A percentile compares a stretch with the other conserved stretches of the same genome.
phyloP scores from a whole-genome alignment of 35 echinoderm and acorn worm species.

The Anneissia japonica region DNA sequence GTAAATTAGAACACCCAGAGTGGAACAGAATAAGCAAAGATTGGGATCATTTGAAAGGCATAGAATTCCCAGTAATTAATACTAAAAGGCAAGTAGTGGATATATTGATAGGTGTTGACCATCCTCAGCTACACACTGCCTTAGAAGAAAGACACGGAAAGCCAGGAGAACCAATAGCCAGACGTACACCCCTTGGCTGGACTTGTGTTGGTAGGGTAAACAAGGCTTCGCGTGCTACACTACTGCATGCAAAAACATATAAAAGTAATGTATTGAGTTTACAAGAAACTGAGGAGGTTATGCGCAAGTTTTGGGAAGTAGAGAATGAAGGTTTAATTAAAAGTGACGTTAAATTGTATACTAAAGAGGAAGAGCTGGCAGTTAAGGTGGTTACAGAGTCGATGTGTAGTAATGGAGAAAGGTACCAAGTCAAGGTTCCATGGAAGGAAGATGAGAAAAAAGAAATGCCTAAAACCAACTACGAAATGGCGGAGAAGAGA shows the following conservation, averaged over 20 bases:
- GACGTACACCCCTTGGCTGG: slow-evolving; percentile 46
- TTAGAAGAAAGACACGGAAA: slow-evolving; percentile 29
- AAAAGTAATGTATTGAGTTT: slow-evolving; percentile 9
- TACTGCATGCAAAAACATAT: too few relatives aligned
- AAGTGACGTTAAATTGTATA: neutral
- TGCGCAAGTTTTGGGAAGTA: slow-evolving; percentile 18
- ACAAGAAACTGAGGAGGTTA: neutral
- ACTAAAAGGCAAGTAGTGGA: slow-evolving; percentile 20
- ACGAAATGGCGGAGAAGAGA: slow-evolving; percentile 3
- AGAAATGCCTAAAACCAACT: slow-evolving; percentile 16
- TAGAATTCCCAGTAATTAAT: neutral
- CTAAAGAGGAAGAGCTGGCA: slow-evolving; percentile 12
- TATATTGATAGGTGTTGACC: slow-evolving; percentile 32
- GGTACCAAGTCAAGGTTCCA: neutral
- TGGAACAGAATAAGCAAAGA: slow-evolving; percentile 19
- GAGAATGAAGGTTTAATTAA: slow-evolving; percentile 5
- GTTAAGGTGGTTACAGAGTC: slow-evolving; percentile 1
- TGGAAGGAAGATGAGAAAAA: slow-evolving; percentile 7
- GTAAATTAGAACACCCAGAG: slow-evolving; percentile 13
- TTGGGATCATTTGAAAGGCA: slow-evolving; percentile 26
- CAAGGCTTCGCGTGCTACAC: too few relatives aligned
- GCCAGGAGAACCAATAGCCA: slow-evolving; percentile 41
- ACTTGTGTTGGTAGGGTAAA: slow-evolving; percentile 43
- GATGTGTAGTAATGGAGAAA: too few relatives aligned
- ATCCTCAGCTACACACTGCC: slow-evolving; percentile 17